Base-by-base conservation (phyloP, 2,113 vertebrate genomes). In the Bambusicola thoracicus region DNA sequence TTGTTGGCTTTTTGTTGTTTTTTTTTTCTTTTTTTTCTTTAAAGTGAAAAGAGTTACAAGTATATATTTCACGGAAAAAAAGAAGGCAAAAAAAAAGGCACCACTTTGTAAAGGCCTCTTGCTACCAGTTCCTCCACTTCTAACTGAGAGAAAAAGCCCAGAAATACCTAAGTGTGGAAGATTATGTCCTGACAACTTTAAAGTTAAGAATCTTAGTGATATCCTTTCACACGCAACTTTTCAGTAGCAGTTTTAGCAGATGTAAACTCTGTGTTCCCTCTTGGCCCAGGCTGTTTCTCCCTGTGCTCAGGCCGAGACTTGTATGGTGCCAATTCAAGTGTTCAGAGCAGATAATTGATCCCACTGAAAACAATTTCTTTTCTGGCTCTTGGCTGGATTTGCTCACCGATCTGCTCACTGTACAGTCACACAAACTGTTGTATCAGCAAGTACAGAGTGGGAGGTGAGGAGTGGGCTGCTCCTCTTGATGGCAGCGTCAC, bases 201-300 rank as follows among this genome's bases (percentile, higher is more conserved):
- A 34, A n/a, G 46, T 85, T 84, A 93, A 73, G 68, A 77, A 15
- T 15, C 85, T 59, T 87, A 0, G 0, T 25, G 63, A 14, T 58
- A 62, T 90, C 72, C 85, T 95, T 77, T 80, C 82, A 90, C 72
- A 83, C 4, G 8, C 40, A 27, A 32, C 48, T 66, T 87, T 90
- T 36, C 41, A 80, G 68, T 17, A 44, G 36, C 49, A 90, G 44
- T 83, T 92, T 87, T 74, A 87, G 59, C 41, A 90, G 79, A 69
- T 62, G 66, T 3, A 72, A 72, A 92, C 79, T 44, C 44, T 15
- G 21, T 62, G 79, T 93, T 95, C 87, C 41, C 72, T 91, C 63
- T 67, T 58, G 80, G 65, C 81, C 90, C 75, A 85, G 2, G 0
- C 72, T 87, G 85, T 92, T 93, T 94, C 63, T 67, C 94, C 87